phyloP scores from a whole-genome alignment of 2,113 vertebrate genomes.

The Phyllostomus discolor region DNA sequence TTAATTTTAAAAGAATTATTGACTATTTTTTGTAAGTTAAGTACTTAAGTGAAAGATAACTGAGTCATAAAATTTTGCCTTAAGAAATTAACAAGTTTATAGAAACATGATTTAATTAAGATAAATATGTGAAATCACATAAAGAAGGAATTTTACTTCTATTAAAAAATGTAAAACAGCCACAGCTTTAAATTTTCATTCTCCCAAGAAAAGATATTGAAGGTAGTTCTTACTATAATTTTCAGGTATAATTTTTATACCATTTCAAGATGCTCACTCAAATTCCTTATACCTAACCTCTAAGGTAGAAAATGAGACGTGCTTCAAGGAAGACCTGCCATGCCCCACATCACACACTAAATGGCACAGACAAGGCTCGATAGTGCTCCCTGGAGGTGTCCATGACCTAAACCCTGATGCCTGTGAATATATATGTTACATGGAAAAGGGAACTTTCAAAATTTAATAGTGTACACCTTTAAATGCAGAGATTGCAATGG shows the following conservation, averaged over 20 bases:
- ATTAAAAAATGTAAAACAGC: background rate
- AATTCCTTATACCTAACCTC: background rate
- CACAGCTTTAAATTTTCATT: background rate
- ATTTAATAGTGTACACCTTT: background rate
- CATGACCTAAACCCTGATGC: background rate
- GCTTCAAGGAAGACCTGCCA: background rate
- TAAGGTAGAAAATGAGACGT: background rate
- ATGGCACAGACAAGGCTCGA: background rate
- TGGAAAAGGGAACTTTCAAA: background rate
- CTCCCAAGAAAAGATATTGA: background rate
- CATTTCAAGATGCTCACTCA: background rate
- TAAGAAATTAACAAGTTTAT: background rate
- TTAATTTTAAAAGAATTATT: background rate
- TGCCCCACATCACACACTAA: background rate
- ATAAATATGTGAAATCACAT: background rate
- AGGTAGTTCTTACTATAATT: background rate
- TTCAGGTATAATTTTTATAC: background rate
- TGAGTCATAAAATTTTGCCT: background rate
- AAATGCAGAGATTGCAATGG: background rate
- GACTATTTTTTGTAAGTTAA: background rate
- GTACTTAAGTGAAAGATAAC: background rate
- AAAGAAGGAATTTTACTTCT: background rate
- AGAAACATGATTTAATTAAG: background rate
- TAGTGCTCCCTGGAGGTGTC: background rate
- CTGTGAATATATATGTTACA: background rate